Evolutionary conservation across 2,797 vertebrate genomes (phyloP), one percentile per base, ranked within the genome.

Genomic region (Takifugu rubripes): DNA sequence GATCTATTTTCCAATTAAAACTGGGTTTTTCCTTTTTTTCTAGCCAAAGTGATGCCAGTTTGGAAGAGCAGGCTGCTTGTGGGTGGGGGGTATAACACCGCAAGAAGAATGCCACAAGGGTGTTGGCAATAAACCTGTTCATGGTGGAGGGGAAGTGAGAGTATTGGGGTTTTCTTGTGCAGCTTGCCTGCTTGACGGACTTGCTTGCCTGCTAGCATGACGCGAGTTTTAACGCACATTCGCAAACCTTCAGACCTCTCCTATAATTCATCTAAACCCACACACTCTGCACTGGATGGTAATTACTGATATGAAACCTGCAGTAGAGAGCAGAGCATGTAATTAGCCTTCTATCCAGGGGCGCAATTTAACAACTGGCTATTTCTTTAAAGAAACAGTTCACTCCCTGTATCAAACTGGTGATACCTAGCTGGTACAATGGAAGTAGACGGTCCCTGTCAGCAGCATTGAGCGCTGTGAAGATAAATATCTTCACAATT

Each of bases 241-340:
- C 55, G 21, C 25, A 15, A 70, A 64, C 36, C 48, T 29, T 54
- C 61, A 66, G 64, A 69, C 55, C 58, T 66, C 49, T 75, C 61
- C 61, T 75, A 47, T 81, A 84, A 79, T 75, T 78, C 70, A 47
- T 60, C 57, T 59, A 56, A 66, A 61, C 72, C 64, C 69, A 67
- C 59, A 73, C 60, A 70, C 54, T 43, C 70, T 56, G 67, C 55
- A 57, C 50, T 36, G 55, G 59, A 79, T 79, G 65, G 72, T 81
- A 84, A 88, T 86, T 86, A 84, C 81, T 59, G 73, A 81, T 77
- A 76, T 72, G 62, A 81, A 69, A 74, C 73, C 72, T 76, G 74
- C 74, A 70, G 62, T 56, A 73, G 61, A 58, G 74, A 70, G 77
- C 66, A 21, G 45, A 72, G 68, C 49, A 47, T 82, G 83, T 75